Percentiles rank a stretch among this genome's conserved stretches.
Conservation (phyloP, 2,797 vertebrate species). For the Anguilla megastoma region DNA sequence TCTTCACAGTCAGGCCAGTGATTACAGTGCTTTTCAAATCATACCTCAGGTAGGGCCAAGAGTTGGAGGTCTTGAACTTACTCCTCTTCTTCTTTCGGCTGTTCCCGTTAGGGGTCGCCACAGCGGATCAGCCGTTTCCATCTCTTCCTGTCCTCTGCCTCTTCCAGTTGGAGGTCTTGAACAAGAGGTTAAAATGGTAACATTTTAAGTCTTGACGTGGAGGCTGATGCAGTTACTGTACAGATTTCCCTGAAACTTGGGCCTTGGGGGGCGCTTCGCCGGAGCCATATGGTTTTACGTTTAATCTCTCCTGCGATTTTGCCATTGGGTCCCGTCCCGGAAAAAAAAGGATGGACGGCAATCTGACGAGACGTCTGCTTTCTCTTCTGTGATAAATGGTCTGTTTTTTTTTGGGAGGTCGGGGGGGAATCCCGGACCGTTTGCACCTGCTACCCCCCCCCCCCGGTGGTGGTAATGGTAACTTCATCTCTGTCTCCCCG, state of each 20-base stretch:
- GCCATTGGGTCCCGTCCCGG: neutral
- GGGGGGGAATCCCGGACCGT: neutral
- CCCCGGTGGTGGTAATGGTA: neutral
- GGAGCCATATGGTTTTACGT: neutral
- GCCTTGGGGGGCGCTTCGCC: neutral
- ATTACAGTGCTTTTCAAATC: neutral
- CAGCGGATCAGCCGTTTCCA: too few species aligned
- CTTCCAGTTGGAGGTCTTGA: too few species aligned
- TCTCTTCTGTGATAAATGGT: neutral
- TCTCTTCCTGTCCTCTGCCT: too few species aligned
- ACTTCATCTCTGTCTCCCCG: neutral
- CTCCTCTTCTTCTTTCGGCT: too few species aligned
- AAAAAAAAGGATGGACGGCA: neutral
- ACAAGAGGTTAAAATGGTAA: too few species aligned
- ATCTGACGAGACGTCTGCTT: neutral
- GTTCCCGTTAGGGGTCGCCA: too few species aligned
- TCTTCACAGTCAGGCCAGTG: neutral
- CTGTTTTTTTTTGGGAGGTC: neutral
- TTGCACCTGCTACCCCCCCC: neutral
- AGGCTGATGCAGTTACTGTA: too few species aligned
- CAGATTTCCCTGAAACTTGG: too few species aligned
- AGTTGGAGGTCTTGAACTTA: neutral
- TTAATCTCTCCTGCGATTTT: neutral
- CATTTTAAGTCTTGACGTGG: too few species aligned
- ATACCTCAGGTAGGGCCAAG: neutral